Percentiles rank a stretch among this genome's conserved stretches.
These are phyloP conservation scores for Lochmaea capreae DNA, from an alignment of 2,888 invertebrate species.

Conservation along the genomic window DNA sequence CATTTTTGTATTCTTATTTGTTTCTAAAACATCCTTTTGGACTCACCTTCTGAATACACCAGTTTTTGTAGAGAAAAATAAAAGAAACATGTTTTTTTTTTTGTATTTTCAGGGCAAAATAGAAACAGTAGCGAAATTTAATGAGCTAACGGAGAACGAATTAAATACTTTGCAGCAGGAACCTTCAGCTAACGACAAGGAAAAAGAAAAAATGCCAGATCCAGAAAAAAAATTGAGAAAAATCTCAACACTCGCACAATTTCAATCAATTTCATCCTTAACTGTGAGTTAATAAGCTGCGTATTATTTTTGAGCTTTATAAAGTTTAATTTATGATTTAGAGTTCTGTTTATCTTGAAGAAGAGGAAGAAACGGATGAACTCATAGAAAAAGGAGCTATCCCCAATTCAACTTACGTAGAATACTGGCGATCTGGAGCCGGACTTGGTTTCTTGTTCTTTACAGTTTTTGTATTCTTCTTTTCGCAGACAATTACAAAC, in stretches of 20 bases:
- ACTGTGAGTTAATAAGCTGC: conserved; percentile 50
- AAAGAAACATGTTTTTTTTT: neutral
- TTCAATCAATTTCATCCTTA: conserved; percentile 57
- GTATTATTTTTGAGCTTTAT: too few relatives aligned
- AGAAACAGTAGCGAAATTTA: conserved; percentile 70
- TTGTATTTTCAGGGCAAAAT: conserved; percentile 69
- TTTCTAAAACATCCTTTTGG: too few relatives aligned
- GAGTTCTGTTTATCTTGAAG: conserved; percentile 36
- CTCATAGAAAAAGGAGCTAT: conserved; percentile 75
- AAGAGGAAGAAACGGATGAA: conserved; percentile 73
- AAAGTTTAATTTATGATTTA: neutral
- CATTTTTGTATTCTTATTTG: too few relatives aligned
- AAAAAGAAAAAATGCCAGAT: conserved; percentile 49
- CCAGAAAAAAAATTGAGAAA: conserved; percentile 35
- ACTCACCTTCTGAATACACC: neutral
- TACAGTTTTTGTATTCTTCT: conserved; percentile 70
- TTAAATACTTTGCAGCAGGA: conserved; percentile 53
- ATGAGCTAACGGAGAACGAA: conserved; percentile 69
- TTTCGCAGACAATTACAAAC: conserved; percentile 78
- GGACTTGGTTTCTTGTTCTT: conserved; percentile 69
- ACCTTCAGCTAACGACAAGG: conserved; percentile 53
- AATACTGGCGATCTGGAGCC: conserved; percentile 79
- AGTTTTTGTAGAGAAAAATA: neutral
- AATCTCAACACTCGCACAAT: conserved; percentile 40
- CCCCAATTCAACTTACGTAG: conserved; percentile 72